Evolutionary conservation across 2,797 vertebrate genomes (phyloP).

Genomic region (Allobates femoralis): DNA sequence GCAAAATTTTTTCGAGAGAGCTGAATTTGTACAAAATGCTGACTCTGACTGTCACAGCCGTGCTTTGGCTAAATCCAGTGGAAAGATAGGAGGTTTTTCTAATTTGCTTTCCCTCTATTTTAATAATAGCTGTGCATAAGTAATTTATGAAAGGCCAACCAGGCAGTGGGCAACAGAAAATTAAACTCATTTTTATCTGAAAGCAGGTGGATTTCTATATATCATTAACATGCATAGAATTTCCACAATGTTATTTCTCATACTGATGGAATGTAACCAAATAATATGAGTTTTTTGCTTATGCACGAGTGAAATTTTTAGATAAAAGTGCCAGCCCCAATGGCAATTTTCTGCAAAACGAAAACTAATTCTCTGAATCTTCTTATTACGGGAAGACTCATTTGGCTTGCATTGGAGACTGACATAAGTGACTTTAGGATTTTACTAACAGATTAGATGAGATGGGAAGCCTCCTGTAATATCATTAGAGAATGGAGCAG

Average conservation of each 20-base stretch:
- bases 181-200: constrained; percentile 99
- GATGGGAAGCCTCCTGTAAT: constrained; percentile 91
- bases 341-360: constrained; percentile 98
- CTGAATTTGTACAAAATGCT: constrained; percentile 91
- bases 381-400: constrained; percentile 97
- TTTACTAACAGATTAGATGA: constrained; percentile 97
- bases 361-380: constrained; percentile 99
- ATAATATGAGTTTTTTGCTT: constrained; percentile 99
- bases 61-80: constrained; percentile 96
- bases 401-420: constrained; percentile 98
- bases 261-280: constrained; percentile 99
- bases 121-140: constrained; percentile 99
- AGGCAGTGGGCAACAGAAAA: constrained; percentile 95
- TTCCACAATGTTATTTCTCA: constrained; percentile 99
- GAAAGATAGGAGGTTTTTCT: constrained; percentile 99
- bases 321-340: constrained; percentile 94
- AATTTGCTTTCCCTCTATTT: constrained; percentile 99
- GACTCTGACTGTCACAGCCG: constrained; percentile 94
- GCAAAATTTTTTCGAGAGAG: constrained; percentile 85
- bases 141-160: constrained; percentile 99
- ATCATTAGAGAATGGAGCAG: constrained; percentile 89
- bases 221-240: constrained; percentile 99
- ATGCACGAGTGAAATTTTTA: constrained; percentile 99
- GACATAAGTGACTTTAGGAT: constrained; percentile 98
- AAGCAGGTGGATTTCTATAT: constrained; percentile 99